These are phyloP conservation scores for Oreocharis arfaki DNA, from an alignment of 2,113 vertebrate species.

Conservation along the genomic window DNA sequence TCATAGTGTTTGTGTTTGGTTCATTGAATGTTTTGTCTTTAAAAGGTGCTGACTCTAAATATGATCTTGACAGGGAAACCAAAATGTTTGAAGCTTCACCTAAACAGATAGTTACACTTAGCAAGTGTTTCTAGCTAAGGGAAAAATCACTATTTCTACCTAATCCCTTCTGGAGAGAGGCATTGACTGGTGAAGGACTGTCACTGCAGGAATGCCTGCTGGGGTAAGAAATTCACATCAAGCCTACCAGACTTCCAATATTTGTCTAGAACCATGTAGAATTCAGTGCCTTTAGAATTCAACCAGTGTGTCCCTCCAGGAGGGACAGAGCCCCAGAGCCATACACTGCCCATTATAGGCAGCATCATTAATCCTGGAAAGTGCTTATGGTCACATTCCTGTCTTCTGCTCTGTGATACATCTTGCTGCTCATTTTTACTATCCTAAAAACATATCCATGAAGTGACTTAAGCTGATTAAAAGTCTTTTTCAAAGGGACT, in stretches of 20 bases:
- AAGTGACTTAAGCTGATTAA: not conserved
- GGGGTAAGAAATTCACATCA: not conserved
- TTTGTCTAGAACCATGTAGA: not conserved
- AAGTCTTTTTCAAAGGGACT: not conserved
- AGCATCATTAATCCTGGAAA: not conserved
- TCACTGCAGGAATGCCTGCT: not conserved
- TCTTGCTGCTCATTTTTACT: not conserved
- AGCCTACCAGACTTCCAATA: not conserved
- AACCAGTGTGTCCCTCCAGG: not conserved
- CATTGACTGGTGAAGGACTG: not conserved
- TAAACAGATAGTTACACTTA: not conserved
- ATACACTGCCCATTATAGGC: not conserved
- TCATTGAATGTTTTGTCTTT: not conserved
- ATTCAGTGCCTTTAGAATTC: not conserved
- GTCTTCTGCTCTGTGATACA: not conserved
- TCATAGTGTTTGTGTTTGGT: not conserved
- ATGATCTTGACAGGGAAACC: not conserved
- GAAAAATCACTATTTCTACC: not conserved
- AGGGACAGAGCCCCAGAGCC: accelerated
- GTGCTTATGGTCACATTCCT: not conserved
- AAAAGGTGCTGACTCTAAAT: not conserved
- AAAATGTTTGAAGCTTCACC: not conserved
- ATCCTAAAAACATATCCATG: not conserved
- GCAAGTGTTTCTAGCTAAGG: not conserved
- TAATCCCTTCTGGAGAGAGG: not conserved